These are phyloP conservation scores for Eulemur rufifrons DNA, from an alignment of 2,113 vertebrate species.

Conservation along the genomic window DNA sequence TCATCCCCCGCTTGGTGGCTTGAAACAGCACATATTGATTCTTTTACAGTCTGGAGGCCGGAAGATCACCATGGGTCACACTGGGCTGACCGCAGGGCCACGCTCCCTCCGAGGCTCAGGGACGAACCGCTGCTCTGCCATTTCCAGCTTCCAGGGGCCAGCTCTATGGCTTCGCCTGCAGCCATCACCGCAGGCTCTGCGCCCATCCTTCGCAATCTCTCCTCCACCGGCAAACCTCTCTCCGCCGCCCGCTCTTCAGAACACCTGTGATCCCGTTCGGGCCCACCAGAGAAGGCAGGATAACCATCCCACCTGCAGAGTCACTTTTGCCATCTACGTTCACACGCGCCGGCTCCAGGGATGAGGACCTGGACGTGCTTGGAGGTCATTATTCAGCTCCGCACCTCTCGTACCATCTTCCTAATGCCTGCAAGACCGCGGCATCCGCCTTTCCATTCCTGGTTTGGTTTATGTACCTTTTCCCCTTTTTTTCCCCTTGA, in stretches of 20 bases:
- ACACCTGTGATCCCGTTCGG: accelerated
- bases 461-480: background rate
- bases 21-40: background rate
- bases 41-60: background rate
- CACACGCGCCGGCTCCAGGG: background rate
- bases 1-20: background rate
- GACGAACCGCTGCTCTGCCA: background rate
- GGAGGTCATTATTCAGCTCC: background rate
- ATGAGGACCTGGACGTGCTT: accelerated
- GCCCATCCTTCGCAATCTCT: background rate
- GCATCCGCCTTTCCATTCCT: background rate
- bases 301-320: background rate
- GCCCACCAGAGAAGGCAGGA: too few species aligned
- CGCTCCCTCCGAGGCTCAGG: accelerated
- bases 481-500: background rate
- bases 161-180: background rate
- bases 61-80: background rate
- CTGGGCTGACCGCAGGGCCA: background rate
- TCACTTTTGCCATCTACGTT: background rate
- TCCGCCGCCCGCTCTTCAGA: background rate
- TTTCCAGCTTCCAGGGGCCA: background rate
- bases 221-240: too few species aligned
- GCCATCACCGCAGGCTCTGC: accelerated
- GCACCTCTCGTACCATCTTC: background rate
- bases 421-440: accelerated